Conservation (phyloP, 2,888 invertebrate species). For the Aspidiotus destructor region DNA sequence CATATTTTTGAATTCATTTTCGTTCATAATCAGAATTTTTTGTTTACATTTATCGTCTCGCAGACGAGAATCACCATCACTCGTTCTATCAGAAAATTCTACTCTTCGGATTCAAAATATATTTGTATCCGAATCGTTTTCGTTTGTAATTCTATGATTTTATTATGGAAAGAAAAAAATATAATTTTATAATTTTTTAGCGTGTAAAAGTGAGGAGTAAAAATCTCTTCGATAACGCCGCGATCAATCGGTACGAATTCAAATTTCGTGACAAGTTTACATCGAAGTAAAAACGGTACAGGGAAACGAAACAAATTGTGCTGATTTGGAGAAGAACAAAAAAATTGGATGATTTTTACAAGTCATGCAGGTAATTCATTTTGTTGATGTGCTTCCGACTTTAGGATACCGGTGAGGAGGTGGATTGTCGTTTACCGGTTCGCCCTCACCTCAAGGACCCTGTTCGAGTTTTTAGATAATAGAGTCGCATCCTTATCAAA, state of each 20-base stretch:
- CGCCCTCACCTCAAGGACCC: neutral
- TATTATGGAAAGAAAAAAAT: slow-evolving; percentile 5
- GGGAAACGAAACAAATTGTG: neutral
- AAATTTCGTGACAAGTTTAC: neutral
- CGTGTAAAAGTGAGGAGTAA: neutral
- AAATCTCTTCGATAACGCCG: neutral
- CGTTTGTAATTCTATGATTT: neutral
- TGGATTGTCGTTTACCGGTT: neutral
- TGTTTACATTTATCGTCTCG: too few relatives aligned
- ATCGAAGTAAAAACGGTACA: neutral
- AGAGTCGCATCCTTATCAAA: too few relatives aligned
- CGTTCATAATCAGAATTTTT: too few relatives aligned
- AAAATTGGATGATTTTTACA: slow-evolving; percentile 38
- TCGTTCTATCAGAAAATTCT: too few relatives aligned
- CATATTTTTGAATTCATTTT: too few relatives aligned
- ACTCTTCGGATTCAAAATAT: neutral
- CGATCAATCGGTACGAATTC: neutral
- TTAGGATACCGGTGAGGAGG: neutral
- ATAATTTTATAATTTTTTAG: neutral
- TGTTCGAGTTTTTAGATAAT: too few relatives aligned
- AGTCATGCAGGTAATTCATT: slow-evolving; percentile 39
- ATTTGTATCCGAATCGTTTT: slow-evolving; percentile 3
- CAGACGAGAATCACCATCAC: too few relatives aligned
- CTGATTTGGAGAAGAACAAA: slow-evolving; percentile 14
- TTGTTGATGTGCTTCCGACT: neutral